Conservation (phyloP, 2,113 vertebrate genomes). For the Atractosteus spatula region DNA sequence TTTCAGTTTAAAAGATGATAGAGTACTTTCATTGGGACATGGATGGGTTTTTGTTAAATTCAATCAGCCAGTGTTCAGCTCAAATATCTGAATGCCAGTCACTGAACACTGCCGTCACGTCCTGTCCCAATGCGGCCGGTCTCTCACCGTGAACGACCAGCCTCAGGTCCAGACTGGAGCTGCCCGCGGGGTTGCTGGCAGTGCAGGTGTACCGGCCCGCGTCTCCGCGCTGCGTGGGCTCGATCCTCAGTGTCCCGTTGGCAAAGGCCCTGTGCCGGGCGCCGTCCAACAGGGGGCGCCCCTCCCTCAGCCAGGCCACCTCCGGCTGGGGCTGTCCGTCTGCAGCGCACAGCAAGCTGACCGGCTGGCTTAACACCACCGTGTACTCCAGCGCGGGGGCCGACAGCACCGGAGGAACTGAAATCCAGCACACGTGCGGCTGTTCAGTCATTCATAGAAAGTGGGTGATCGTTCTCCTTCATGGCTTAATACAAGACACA, state of each 20-base stretch:
- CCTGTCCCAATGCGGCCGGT: neutral
- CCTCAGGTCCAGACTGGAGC: constrained; percentile 63
- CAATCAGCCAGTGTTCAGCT: too few relatives aligned
- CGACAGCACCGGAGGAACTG: constrained; percentile 68
- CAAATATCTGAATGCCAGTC: too few relatives aligned
- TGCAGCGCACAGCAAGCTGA: constrained; percentile 59
- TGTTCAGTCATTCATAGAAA: too few relatives aligned
- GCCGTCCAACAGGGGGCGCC: constrained; percentile 50
- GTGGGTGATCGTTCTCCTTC: too few relatives aligned
- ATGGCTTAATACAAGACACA: too few relatives aligned
- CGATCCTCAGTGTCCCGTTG: constrained; percentile 67
- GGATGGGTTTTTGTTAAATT: too few relatives aligned
- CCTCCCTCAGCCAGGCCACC: constrained; percentile 62
- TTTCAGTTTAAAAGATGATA: too few relatives aligned
- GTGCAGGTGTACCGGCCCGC: constrained; percentile 65
- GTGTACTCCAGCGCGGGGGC: constrained; percentile 57
- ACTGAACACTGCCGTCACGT: too few relatives aligned
- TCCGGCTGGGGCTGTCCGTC: constrained; percentile 67
- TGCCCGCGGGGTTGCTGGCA: constrained; percentile 63
- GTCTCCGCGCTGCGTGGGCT: constrained; percentile 56
- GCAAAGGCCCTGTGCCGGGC: constrained; percentile 47
- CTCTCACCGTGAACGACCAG: constrained; percentile 60
- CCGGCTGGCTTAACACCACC: constrained; percentile 53
- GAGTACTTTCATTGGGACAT: too few relatives aligned
- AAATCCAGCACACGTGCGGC: neutral